A percentile compares a stretch with the other conserved stretches of the same genome.
These are phyloP conservation scores for Elachura formosa DNA, from an alignment of 2,113 vertebrate genomes.

Conservation along the genomic window DNA sequence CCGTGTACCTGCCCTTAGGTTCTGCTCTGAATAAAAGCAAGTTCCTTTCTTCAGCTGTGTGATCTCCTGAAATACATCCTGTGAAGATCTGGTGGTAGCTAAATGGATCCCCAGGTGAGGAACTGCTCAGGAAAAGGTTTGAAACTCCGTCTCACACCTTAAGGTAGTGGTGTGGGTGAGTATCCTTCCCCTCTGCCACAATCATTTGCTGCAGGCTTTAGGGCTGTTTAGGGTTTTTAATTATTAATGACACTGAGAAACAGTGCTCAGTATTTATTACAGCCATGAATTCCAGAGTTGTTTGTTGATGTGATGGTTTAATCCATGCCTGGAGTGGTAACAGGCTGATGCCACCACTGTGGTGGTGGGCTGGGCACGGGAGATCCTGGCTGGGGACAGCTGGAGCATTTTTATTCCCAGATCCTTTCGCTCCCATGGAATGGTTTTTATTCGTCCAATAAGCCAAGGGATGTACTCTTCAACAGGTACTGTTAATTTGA, in stretches of 20 bases:
- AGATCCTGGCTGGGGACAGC: not conserved
- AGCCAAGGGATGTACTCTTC: not conserved
- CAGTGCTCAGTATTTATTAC: not conserved
- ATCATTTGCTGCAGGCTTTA: not conserved
- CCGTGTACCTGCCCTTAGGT: not conserved
- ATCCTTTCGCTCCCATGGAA: not conserved
- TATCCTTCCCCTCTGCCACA: not conserved
- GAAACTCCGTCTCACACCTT: not conserved
- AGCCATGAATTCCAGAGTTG: not conserved
- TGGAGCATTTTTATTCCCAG: not conserved
- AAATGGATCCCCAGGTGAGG: not conserved
- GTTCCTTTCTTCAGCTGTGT: not conserved
- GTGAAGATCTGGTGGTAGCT: not conserved
- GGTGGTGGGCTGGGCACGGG: not conserved
- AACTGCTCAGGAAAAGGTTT: not conserved
- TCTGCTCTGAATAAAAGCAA: not conserved
- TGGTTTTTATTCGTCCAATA: slow-evolving; percentile 29
- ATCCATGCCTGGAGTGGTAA: too few species aligned
- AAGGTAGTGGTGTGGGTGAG: not conserved
- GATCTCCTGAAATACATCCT: not conserved
- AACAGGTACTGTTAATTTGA: not conserved
- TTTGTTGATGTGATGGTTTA: not conserved
- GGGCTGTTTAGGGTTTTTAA: not conserved
- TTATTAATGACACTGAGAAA: not conserved
- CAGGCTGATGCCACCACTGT: not conserved